Conservation (phyloP, 2,888 invertebrate species). For the Podotricha telesiphe region DNA sequence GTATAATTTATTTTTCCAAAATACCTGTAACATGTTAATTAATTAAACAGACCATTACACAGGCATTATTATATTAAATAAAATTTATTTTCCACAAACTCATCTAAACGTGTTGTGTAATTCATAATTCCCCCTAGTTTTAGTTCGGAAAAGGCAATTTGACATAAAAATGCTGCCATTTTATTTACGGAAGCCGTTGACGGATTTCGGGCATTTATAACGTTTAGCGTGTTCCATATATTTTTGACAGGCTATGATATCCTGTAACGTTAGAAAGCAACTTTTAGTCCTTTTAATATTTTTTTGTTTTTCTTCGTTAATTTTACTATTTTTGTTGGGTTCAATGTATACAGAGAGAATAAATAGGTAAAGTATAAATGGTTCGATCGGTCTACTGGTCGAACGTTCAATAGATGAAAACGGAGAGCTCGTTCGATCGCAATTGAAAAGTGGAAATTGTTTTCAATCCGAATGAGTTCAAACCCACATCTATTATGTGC, state of each 20-base stretch:
- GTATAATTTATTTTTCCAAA: no score
- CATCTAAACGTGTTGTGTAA: constrained; percentile 12
- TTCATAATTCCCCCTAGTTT: constrained; percentile 17
- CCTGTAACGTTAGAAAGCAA: constrained; percentile 3
- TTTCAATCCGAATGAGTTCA: no score
- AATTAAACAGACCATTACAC: no score
- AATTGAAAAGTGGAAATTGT: no score
- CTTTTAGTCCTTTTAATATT: constrained; percentile 5
- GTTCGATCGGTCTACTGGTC: no score
- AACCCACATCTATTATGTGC: no score
- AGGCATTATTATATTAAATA: no score
- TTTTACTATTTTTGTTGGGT: background rate
- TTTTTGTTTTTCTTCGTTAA: background rate
- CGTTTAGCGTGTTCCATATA: constrained; percentile 33
- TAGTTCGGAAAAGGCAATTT: constrained; percentile 34
- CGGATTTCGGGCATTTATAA: constrained; percentile 31
- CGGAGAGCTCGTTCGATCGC: no score
- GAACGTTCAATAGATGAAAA: no score
- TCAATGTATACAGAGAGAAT: background rate
- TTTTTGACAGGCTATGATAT: constrained; percentile 8
- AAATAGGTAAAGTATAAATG: background rate
- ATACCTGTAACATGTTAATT: no score
- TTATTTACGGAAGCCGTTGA: constrained; percentile 32
- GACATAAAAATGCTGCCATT: constrained; percentile 31
- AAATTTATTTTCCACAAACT: background rate